Conservation (phyloP, 2,797 vertebrate genomes). For the Poecile montanus region DNA sequence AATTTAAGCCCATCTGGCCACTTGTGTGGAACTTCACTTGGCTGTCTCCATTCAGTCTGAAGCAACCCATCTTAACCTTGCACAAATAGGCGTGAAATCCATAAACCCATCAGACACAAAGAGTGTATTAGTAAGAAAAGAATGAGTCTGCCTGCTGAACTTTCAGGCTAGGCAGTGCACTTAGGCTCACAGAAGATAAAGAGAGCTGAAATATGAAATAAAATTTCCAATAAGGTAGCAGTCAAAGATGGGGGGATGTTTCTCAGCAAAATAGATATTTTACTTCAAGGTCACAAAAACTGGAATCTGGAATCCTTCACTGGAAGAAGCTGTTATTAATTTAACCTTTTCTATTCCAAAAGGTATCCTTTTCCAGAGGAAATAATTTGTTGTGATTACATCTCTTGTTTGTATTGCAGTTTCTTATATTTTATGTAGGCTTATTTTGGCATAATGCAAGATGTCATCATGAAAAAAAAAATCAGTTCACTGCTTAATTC, state of each 20-base stretch:
- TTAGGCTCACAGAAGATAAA: slow-evolving; percentile 72
- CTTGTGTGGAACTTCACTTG: slow-evolving; percentile 74
- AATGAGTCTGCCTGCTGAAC: slow-evolving; percentile 70
- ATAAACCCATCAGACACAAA: slow-evolving; percentile 73
- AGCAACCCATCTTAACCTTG: slow-evolving; percentile 68
- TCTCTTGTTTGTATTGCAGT: not conserved
- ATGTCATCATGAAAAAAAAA: not conserved
- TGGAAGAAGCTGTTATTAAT: not conserved
- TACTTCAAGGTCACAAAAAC: not conserved
- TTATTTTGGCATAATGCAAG: not conserved
- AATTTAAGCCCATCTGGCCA: slow-evolving; percentile 78
- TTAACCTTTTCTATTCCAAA: not conserved
- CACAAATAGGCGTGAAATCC: slow-evolving; percentile 79
- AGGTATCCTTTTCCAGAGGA: not conserved
- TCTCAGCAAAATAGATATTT: slow-evolving; percentile 23
- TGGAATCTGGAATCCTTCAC: slow-evolving; percentile 15
- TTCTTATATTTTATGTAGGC: not conserved
- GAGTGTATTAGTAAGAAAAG: slow-evolving; percentile 55
- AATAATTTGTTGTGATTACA: not conserved
- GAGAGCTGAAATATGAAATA: slow-evolving; percentile 72
- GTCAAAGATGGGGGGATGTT: slow-evolving; percentile 12
- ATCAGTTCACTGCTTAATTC: not conserved
- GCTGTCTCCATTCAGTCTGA: slow-evolving; percentile 70
- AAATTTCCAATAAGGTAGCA: slow-evolving; percentile 62
- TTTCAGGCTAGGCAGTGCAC: slow-evolving; percentile 66